A percentile compares a stretch with the other conserved stretches of the same genome.
Conservation (phyloP, 2,113 vertebrate species). For the Engystomops pustulosus region DNA sequence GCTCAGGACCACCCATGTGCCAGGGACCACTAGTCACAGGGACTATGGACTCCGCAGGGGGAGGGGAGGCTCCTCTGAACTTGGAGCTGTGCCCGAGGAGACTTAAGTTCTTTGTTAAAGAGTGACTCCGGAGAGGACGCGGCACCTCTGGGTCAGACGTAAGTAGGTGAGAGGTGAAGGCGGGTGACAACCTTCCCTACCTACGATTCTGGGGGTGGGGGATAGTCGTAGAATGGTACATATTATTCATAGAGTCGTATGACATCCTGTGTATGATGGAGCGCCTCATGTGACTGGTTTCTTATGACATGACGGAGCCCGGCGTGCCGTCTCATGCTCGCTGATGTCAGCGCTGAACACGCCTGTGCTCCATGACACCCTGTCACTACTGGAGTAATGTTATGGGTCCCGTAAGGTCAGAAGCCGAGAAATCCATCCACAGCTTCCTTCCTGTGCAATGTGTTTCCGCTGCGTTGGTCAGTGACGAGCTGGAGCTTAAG, state of each 20-base stretch:
- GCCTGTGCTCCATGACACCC: background rate
- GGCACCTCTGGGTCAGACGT: background rate
- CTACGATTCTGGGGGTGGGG: background rate
- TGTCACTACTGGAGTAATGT: background rate
- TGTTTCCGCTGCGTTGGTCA: background rate
- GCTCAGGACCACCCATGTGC: background rate
- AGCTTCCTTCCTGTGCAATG: constrained; percentile 23
- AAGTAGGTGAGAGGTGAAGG: constrained; percentile 27
- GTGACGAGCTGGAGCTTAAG: background rate
- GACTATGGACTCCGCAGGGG: constrained; percentile 4
- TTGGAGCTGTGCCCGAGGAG: background rate
- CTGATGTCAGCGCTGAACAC: constrained; percentile 15
- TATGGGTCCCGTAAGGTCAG: constrained; percentile 38
- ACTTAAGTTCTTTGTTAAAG: background rate
- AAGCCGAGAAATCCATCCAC: background rate
- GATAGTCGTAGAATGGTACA: too few species aligned
- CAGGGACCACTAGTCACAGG: background rate
- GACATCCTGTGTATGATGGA: background rate
- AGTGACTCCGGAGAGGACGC: background rate
- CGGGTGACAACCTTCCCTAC: background rate
- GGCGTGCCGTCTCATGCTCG: constrained; percentile 19
- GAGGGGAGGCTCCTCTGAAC: background rate
- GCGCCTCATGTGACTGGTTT: constrained; percentile 1
- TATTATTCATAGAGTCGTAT: too few species aligned
- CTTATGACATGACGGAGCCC: background rate